Evolutionary conservation across 2,888 invertebrate species (phyloP).

Genomic region (Protophormia terraenovae): DNA sequence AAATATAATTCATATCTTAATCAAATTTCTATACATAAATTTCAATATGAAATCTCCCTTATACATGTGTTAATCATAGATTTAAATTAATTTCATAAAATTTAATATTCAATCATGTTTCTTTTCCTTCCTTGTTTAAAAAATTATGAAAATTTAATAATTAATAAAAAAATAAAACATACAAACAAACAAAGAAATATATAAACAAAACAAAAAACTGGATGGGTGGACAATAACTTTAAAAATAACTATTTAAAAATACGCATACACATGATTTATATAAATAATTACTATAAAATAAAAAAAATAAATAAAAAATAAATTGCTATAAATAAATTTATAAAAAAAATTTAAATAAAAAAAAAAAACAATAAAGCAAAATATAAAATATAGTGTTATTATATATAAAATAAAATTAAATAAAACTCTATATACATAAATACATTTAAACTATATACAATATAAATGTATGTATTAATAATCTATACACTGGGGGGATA

Average conservation of each 20-base stretch:
- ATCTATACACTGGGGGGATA: slow-evolving; percentile 29
- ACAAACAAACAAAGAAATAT: slow-evolving; percentile 61
- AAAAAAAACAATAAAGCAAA: slow-evolving; percentile 52
- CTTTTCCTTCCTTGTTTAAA: neutral
- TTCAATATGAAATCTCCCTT: too few species aligned
- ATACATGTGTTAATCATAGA: too few species aligned
- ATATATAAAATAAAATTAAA: slow-evolving; percentile 66
- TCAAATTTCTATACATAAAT: too few species aligned
- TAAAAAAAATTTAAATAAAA: slow-evolving; percentile 38
- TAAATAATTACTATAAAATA: slow-evolving; percentile 58
- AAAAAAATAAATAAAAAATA: slow-evolving; percentile 48
- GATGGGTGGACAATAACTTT: slow-evolving; percentile 81
- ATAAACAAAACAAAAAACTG: slow-evolving; percentile 74
- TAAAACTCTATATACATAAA: slow-evolving; percentile 57
- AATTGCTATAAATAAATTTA: slow-evolving; percentile 70
- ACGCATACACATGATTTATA: slow-evolving; percentile 65
- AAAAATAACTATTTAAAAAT: slow-evolving; percentile 72
- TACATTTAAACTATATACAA: slow-evolving; percentile 45
- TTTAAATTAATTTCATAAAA: neutral
- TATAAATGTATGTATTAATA: slow-evolving; percentile 43
- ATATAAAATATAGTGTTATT: slow-evolving; percentile 47
- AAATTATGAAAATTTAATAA: slow-evolving; percentile 1
- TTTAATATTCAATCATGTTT: neutral
- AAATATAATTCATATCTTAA: too few species aligned
- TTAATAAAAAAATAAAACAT: slow-evolving; percentile 64